Base-by-base conservation (phyloP, 1,140 invertebrate genomes). In the Ceratina australensis region DNA sequence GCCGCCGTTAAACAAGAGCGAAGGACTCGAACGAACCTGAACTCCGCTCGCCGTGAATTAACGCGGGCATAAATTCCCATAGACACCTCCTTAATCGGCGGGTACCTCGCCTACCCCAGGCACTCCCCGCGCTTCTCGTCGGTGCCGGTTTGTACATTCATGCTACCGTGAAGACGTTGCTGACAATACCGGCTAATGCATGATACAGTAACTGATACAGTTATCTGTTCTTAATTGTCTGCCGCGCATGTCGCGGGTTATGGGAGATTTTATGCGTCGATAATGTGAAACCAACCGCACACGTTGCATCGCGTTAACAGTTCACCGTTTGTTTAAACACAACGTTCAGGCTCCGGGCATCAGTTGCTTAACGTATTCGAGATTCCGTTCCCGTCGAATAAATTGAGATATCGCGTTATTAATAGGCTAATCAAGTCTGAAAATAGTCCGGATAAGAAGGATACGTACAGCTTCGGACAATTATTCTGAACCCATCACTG, bases 21-120 rank as follows among this genome's bases (percentile, higher is more conserved):
- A 85, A 84, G 74, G 74, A 84, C 79, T 81, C 80, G 76, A 83
- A 84, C 78, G 78, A 83, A 75, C 75, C 16, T 33, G 49, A 67
- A 75, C 72, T 49, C 66, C 67, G 79, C 79, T 76, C 33, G 71
- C 78, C 68, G 82, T 84, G 79, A 85, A 85, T 85, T 85, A 85
- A 85, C 79, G 79, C 82, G 75, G 65, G 79, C 83, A 84, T 85
- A 85, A 85, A 85, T 85, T 85, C 83, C 82, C 83, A 85, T 85
- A 85, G 83, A 85, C 83, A 84, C 83, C 79, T 85, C 72, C 79
- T 84, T 85, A 85, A 85, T 85, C 83, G 83, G 69, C 75, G 66
- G 72, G 83, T 85, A 84, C 82, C 75, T 84, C 75, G 61, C 57
- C 60, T 20, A 22, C 12, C 26, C 82, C 28, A 42, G 66, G 4